A percentile compares a stretch with the other conserved stretches of the same genome.
Conservation (phyloP, 2,888 invertebrate genomes). For the Drosophila picticornis region DNA sequence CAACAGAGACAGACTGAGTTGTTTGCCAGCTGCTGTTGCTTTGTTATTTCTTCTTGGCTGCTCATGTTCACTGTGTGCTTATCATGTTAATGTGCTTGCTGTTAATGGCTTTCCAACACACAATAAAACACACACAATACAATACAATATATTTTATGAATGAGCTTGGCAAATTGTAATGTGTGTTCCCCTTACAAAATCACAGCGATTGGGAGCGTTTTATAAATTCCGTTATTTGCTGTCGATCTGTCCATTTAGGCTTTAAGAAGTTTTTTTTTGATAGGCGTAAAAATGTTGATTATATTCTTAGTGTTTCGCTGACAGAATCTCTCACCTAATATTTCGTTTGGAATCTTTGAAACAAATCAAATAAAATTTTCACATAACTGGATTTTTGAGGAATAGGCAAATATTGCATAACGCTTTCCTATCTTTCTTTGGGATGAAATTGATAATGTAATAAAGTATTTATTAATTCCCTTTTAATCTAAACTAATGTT, state of each 20-base stretch:
- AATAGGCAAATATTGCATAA: no score
- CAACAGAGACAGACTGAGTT: conserved; percentile 7
- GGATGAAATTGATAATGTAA: not conserved
- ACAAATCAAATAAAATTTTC: not conserved
- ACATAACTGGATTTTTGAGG: no score
- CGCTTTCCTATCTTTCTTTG: not conserved
- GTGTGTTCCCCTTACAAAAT: conserved; percentile 23
- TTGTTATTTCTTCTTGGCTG: conserved; percentile 21
- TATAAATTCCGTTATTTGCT: conserved; percentile 18
- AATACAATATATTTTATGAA: conserved; percentile 1
- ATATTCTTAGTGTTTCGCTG: not conserved
- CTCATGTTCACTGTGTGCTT: conserved; percentile 33
- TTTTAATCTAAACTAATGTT: not conserved
- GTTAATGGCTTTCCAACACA: conserved; percentile 31
- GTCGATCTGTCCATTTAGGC: not conserved
- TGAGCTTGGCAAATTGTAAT: conserved; percentile 22
- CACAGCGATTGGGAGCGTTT: conserved; percentile 24
- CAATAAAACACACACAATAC: conserved; percentile 2
- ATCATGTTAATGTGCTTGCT: conserved; percentile 44
- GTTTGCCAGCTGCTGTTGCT: conserved; percentile 7
- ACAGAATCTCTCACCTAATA: not conserved
- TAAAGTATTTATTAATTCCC: not conserved
- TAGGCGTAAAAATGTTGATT: not conserved
- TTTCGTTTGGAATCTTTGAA: not conserved
- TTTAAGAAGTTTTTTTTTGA: conserved; percentile 6